phyloP scores from a whole-genome alignment of 2,113 vertebrate genomes.

The Azemiops feae region DNA sequence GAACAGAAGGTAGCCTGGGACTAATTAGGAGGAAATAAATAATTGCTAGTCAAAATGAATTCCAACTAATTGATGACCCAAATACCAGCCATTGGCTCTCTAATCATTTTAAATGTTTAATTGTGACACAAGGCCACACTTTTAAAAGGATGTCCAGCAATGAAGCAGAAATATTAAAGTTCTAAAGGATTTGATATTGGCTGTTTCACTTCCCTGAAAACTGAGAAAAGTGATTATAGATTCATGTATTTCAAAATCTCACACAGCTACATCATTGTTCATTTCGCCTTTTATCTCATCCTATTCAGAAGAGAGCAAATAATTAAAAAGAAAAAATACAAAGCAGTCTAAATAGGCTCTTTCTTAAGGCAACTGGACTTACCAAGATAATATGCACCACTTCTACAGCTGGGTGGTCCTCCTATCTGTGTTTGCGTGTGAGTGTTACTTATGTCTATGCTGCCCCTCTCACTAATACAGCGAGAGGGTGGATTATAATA shows the following conservation, averaged over 20 bases:
- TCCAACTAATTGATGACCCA: constrained; percentile 62
- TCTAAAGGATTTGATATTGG: constrained; percentile 73
- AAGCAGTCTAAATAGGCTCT: constrained; percentile 73
- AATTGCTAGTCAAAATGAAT: constrained; percentile 63
- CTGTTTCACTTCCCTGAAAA: constrained; percentile 69
- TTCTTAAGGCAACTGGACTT: constrained; percentile 69
- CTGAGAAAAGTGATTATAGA: constrained; percentile 76
- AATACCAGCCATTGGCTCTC: constrained; percentile 58
- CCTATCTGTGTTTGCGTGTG: constrained; percentile 47
- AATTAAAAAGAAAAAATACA: constrained; percentile 79
- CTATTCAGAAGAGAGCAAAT: constrained; percentile 72
- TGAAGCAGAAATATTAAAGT: constrained; percentile 68
- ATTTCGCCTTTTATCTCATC: constrained; percentile 70
- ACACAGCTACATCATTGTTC: constrained; percentile 77
- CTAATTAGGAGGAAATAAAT: constrained; percentile 44
- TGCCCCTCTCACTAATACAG: not conserved
- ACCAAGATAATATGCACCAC: constrained; percentile 67
- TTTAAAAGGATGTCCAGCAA: constrained; percentile 62
- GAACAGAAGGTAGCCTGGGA: constrained; percentile 46
- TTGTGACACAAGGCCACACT: constrained; percentile 67
- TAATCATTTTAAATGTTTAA: constrained; percentile 72
- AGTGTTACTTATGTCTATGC: not conserved
- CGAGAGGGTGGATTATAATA: not conserved
- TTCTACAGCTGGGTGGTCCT: constrained; percentile 76
- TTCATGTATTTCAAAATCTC: constrained; percentile 80